phyloP scores from a whole-genome alignment of 2,888 invertebrate genomes.

The Sisyra nigra region DNA sequence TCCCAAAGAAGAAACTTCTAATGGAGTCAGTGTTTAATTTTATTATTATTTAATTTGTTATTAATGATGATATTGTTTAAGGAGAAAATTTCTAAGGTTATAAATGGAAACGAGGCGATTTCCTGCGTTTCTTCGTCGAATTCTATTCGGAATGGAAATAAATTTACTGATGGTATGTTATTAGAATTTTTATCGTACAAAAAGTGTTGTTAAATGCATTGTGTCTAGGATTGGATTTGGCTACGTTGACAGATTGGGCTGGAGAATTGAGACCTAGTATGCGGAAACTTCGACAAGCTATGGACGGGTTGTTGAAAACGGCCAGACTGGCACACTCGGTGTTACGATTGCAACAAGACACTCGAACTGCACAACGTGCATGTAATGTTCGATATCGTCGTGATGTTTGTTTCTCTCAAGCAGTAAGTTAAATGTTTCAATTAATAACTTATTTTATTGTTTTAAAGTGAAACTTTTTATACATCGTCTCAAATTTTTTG shows the following conservation, averaged over 20 bases:
- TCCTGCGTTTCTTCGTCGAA: slow-evolving; percentile 1
- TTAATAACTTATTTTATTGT: too few relatives aligned
- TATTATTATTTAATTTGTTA: not conserved
- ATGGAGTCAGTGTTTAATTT: not conserved
- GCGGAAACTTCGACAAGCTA: slow-evolving; percentile 63
- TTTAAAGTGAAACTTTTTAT: too few relatives aligned
- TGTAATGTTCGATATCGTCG: slow-evolving; percentile 62
- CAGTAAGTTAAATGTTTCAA: slow-evolving; percentile 52
- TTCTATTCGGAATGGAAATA: slow-evolving; percentile 45
- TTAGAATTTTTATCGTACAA: too few relatives aligned
- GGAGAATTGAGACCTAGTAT: slow-evolving; percentile 63
- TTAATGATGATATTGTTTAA: slow-evolving; percentile 1
- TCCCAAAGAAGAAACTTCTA: slow-evolving; percentile 10
- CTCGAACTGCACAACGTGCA: slow-evolving; percentile 54
- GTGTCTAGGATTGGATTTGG: slow-evolving; percentile 44
- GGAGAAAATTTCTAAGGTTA: slow-evolving; percentile 13
- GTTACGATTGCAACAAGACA: slow-evolving; percentile 63
- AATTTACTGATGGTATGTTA: slow-evolving; percentile 47
- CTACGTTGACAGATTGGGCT: slow-evolving; percentile 56
- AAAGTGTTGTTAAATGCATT: too few relatives aligned
- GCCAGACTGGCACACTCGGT: slow-evolving; percentile 71
- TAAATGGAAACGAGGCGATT: slow-evolving; percentile 20
- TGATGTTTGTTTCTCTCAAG: slow-evolving; percentile 84
- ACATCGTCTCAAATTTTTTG: too few relatives aligned
- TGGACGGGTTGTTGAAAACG: slow-evolving; percentile 59